Evolutionary conservation across 92 coral and sea anemone genomes (phyloP).

Genomic region (Actinernus sp.): DNA sequence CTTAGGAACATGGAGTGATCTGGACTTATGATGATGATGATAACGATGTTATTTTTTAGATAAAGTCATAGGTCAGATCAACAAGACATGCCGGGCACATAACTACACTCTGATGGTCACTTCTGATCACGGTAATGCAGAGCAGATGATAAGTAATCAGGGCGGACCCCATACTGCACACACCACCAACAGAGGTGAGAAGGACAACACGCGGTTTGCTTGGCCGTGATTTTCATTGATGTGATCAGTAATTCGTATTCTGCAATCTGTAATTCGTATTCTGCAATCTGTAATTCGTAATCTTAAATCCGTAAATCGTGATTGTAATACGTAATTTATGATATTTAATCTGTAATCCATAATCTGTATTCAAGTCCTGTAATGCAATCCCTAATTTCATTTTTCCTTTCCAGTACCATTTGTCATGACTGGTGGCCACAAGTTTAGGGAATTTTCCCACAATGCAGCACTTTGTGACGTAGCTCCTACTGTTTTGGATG

Average conservation of each 20-base stretch:
- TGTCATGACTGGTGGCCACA: slow-evolving; percentile 85
- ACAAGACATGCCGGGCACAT: slow-evolving; percentile 75
- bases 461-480: slow-evolving; percentile 99
- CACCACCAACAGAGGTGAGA: slow-evolving; percentile 93
- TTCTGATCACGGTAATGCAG: slow-evolving; percentile 97
- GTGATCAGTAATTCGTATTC: no score
- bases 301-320: no score
- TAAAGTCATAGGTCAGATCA: slow-evolving; percentile 82
- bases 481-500: slow-evolving; percentile 93
- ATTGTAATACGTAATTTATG: no score
- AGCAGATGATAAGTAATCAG: slow-evolving; percentile 84
- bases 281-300: no score
- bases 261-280: no score
- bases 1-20: neutral
- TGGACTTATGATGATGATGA: neutral
- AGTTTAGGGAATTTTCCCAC: slow-evolving; percentile 75
- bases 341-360: neutral
- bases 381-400: neutral
- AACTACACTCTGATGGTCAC: slow-evolving; percentile 91
- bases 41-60: no score
- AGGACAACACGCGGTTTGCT: neutral
- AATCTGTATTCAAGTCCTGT: neutral
- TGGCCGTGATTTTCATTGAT: neutral
- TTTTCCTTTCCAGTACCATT: slow-evolving; percentile 73
- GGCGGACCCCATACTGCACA: slow-evolving; percentile 99